Percentiles rank a stretch among this genome's conserved stretches.
Conservation (phyloP, 2,113 vertebrate species). For the Phrynocephalus versicolor region DNA sequence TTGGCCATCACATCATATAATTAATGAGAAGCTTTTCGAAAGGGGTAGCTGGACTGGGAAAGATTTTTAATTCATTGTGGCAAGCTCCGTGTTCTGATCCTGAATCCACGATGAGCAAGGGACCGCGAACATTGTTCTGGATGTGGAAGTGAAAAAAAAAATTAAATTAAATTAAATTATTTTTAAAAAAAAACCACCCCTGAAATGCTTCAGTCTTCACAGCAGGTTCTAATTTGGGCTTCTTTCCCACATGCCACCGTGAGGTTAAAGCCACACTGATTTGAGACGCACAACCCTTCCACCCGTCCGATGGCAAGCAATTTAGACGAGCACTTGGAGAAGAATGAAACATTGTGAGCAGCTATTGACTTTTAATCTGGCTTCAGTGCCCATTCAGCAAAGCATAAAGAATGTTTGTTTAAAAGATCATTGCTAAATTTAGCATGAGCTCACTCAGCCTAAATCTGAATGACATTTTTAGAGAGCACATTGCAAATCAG, state of each 20-base stretch:
- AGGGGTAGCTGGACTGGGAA: neutral
- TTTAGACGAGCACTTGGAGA: slow-evolving; percentile 45
- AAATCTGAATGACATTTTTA: slow-evolving; percentile 75
- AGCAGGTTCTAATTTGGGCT: fast-evolving
- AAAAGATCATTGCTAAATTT: slow-evolving; percentile 86
- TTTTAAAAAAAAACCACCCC: too few relatives aligned
- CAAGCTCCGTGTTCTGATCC: neutral
- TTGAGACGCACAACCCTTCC: neutral
- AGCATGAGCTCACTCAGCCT: slow-evolving; percentile 77
- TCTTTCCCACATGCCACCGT: neutral
- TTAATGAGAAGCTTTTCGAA: neutral
- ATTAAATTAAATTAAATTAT: neutral
- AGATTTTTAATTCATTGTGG: neutral
- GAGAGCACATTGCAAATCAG: slow-evolving; percentile 87
- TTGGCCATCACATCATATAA: neutral
- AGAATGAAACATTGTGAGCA: slow-evolving; percentile 46
- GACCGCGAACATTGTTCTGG: neutral
- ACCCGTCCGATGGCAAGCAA: slow-evolving; percentile 45
- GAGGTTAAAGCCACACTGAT: neutral
- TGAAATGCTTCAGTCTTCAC: neutral
- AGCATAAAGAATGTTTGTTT: slow-evolving; percentile 78
- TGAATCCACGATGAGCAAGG: neutral
- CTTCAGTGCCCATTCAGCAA: slow-evolving; percentile 65
- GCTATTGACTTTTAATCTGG: slow-evolving; percentile 40
- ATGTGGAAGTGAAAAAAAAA: neutral